phyloP scores from a whole-genome alignment of 2,888 invertebrate species.

The Ennomos quercinarius region DNA sequence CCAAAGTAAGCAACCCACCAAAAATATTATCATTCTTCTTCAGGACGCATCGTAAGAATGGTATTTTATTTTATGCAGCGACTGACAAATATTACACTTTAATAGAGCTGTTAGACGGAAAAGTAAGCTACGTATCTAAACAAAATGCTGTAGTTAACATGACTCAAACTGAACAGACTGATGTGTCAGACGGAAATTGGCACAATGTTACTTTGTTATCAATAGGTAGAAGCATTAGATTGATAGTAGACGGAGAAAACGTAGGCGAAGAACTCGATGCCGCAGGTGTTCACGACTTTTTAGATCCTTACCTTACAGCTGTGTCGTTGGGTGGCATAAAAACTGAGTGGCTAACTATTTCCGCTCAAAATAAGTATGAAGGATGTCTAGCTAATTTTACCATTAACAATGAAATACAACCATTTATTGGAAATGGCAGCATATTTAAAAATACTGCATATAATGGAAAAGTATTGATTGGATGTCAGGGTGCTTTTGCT shows the following conservation, averaged over 20 bases:
- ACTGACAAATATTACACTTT: conserved; percentile 95
- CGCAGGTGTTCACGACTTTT: conserved; percentile 95
- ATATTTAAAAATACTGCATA: conserved; percentile 89
- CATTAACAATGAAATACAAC: conserved; percentile 95
- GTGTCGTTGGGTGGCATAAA: conserved; percentile 92
- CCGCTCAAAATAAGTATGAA: conserved; percentile 88
- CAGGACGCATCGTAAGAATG: conserved; percentile 91
- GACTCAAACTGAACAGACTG: conserved; percentile 87
- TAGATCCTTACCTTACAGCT: conserved; percentile 94
- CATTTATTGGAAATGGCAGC: conserved; percentile 94
- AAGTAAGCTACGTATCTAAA: conserved; percentile 92
- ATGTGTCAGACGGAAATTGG: conserved; percentile 94
- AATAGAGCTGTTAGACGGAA: conserved; percentile 91
- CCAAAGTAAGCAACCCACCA: conserved; percentile 79
- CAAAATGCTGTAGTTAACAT: conserved; percentile 93
- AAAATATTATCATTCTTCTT: conserved; percentile 93
- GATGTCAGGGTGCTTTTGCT: conserved; percentile 91
- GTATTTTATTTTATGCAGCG: conserved; percentile 93
- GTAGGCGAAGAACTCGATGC: conserved; percentile 95
- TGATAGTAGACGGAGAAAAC: conserved; percentile 89
- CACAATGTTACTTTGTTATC: conserved; percentile 93
- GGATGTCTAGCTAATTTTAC: conserved; percentile 96
- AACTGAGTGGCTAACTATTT: conserved; percentile 85
- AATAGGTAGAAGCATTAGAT: conserved; percentile 88
- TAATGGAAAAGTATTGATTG: conserved; percentile 90